These are phyloP conservation scores for Lochmaea capreae DNA, from an alignment of 2,888 invertebrate species.

Conservation along the genomic window DNA sequence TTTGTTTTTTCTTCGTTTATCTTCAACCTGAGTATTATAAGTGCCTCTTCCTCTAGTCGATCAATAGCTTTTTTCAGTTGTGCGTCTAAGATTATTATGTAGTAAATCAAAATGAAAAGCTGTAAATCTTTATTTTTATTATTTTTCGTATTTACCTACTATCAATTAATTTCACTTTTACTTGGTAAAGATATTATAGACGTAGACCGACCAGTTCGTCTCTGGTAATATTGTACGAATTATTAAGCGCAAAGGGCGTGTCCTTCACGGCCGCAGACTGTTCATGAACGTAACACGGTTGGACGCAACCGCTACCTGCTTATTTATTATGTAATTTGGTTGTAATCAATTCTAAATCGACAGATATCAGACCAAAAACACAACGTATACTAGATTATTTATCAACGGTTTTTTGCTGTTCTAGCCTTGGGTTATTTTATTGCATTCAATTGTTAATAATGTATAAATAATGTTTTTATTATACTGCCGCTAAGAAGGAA, in stretches of 20 bases:
- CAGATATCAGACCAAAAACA: constrained; percentile 18
- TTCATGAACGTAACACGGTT: constrained; percentile 41
- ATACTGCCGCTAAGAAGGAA: too few relatives aligned
- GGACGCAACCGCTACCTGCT: constrained; percentile 42
- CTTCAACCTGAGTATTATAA: too few relatives aligned
- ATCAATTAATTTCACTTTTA: too few relatives aligned
- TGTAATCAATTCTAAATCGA: constrained; percentile 39
- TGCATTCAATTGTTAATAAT: neutral
- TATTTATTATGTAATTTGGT: constrained; percentile 43
- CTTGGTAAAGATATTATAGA: neutral
- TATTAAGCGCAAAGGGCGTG: constrained; percentile 30
- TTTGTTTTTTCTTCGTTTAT: too few relatives aligned
- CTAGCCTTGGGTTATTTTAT: neutral
- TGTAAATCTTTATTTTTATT: too few relatives aligned
- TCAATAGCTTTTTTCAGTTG: too few relatives aligned
- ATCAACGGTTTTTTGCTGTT: neutral
- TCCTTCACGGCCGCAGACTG: constrained; percentile 33
- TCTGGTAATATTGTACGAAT: constrained; percentile 19
- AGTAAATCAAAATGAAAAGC: too few relatives aligned
- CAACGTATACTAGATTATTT: neutral
- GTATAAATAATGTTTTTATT: neutral
- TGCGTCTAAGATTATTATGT: too few relatives aligned
- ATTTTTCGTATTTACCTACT: neutral
- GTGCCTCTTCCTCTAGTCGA: too few relatives aligned
- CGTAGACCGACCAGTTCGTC: neutral